These are phyloP conservation scores for Spea multiplicata DNA, from an alignment of 2,113 vertebrate genomes.

Conservation along the genomic window DNA sequence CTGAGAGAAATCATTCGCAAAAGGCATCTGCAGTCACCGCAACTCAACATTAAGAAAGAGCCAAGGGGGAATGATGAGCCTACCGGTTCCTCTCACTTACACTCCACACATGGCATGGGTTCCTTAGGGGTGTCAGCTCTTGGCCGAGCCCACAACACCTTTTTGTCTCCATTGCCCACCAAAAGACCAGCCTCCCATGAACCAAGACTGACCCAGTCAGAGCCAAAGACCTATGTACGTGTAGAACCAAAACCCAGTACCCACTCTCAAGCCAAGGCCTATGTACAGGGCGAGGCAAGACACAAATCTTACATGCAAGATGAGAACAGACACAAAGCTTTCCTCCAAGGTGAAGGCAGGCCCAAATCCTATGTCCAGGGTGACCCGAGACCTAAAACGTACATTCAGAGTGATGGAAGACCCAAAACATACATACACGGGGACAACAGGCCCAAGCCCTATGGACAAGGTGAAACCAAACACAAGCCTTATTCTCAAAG, in stretches of 20 bases:
- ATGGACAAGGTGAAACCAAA: constrained; percentile 7
- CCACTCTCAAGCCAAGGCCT: constrained; percentile 20
- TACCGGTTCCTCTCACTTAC: constrained; percentile 19
- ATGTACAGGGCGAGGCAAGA: constrained; percentile 14
- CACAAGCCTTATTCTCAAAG: background rate
- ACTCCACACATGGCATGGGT: constrained; percentile 53
- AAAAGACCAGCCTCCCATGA: constrained; percentile 76
- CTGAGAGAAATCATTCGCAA: constrained; percentile 69
- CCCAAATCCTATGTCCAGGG: constrained; percentile 24
- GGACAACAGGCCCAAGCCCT: constrained; percentile 23
- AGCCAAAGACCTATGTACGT: constrained; percentile 26
- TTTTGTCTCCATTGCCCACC: constrained; percentile 66
- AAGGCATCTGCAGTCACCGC: constrained; percentile 45
- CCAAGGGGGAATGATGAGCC: constrained; percentile 60
- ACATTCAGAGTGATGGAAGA: constrained; percentile 2
- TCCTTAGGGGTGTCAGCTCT: constrained; percentile 56
- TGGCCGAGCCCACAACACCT: constrained; percentile 62
- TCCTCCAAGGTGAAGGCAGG: constrained; percentile 10
- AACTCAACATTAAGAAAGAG: constrained; percentile 73
- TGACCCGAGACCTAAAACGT: constrained; percentile 17
- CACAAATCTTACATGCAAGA: constrained; percentile 25
- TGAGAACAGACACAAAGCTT: constrained; percentile 18
- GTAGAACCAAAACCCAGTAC: constrained; percentile 24
- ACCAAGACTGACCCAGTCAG: constrained; percentile 50
- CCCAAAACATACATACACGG: constrained; percentile 21